Evolutionary conservation across 2,113 vertebrate species (phyloP), one percentile per base, ranked within the genome.

Genomic region (Mystacornis crossleyi): DNA sequence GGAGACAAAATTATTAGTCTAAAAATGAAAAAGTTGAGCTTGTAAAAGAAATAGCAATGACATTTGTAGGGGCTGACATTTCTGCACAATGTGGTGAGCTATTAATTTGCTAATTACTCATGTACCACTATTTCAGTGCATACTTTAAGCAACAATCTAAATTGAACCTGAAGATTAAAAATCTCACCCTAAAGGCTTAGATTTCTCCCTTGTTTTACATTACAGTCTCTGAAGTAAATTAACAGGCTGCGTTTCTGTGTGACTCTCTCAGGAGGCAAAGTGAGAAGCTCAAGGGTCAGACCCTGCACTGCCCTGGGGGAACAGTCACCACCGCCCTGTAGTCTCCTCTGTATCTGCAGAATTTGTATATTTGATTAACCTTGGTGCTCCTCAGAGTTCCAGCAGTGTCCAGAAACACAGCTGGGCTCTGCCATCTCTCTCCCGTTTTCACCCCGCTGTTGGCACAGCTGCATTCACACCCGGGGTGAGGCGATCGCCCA

Each of bases 101-200:
- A 96, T 88, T 93, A 86, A 96, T 95, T 93, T 80, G 47, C 79
- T 94, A 92, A 95, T 94, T 94, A 89, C 42, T 50, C 45, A 42
- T 3, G 0, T 57, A 75, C 69, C 18, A 16, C 34, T 38, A 36
- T 38, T 75, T 85, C 57, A 28, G 55, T 34, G 45, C 19, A 58
- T 24, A 75, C 58, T 72, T 85, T 55, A 88, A 95, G 85, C 70
- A 96, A 88, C 36, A 85, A 29, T 38, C 69, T 80, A 48, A 95
- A 88, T 31, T 47, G 45, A 88, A 91, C 55, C 72, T 70, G 51
- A 93, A 88, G 42, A 90, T 94, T 88, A 69, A 88, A 85, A 91
- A 75, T 60, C 14, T 51, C 14, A 2, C 19, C 82, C 62, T 87
- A 28, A 78, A 87, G 66, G 87, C 58, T 75, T 91, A 36, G 29